phyloP scores from a whole-genome alignment of 2,113 vertebrate species.

The Etia nguti region DNA sequence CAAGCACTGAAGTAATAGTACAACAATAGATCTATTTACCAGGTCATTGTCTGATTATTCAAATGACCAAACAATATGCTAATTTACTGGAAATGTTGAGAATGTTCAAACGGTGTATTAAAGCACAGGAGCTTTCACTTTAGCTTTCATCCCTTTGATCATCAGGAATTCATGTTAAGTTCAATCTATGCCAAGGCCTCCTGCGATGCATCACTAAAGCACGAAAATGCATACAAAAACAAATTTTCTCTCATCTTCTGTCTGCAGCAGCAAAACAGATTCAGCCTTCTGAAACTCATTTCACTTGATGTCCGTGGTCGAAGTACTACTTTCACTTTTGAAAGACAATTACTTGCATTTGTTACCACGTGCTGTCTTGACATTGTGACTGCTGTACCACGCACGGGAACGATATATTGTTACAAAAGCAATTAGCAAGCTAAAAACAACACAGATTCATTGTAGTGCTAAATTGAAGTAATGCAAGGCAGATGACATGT shows the following conservation, averaged over 20 bases:
- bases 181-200: slow-evolving; percentile 63
- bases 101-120: slow-evolving; percentile 40
- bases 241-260: background rate
- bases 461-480: background rate
- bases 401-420: background rate
- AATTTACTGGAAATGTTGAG: slow-evolving; percentile 33
- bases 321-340: background rate
- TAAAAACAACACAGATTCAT: background rate
- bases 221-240: slow-evolving; percentile 13
- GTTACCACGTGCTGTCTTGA: background rate
- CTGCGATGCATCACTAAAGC: slow-evolving; percentile 24
- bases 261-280: background rate
- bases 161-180: slow-evolving; percentile 36
- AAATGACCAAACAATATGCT: slow-evolving; percentile 35
- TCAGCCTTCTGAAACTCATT: background rate
- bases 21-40: background rate
- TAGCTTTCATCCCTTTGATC: slow-evolving; percentile 57
- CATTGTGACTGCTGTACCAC: background rate
- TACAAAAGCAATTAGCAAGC: slow-evolving; percentile 12
- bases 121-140: slow-evolving; percentile 20
- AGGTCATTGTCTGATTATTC: slow-evolving; percentile 12
- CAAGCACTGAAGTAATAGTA: background rate
- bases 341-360: slow-evolving; percentile 21
- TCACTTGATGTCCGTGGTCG: background rate
- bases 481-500: background rate